Percentiles rank a stretch among this genome's conserved stretches.
Conservation (phyloP, 2,797 vertebrate genomes). For the Limosa lapponica region DNA sequence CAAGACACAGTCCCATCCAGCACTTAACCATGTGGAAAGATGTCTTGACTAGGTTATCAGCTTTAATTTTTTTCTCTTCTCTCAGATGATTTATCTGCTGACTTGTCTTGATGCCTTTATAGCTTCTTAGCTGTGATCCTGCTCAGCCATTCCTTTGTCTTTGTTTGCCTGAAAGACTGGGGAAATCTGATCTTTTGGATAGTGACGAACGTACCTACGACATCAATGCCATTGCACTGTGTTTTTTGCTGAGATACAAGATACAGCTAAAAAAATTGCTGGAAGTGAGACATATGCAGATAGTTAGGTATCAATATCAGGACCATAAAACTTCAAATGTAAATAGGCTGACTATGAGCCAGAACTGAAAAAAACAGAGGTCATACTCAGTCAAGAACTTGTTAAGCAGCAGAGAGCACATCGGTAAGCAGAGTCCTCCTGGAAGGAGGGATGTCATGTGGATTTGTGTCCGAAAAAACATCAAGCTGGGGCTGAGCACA, state of each 20-base stretch:
- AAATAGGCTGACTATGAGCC: neutral
- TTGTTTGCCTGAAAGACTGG: neutral
- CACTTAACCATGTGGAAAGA: neutral
- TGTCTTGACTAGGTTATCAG: neutral
- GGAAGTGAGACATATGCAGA: neutral
- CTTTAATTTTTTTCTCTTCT: neutral
- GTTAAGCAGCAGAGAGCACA: neutral
- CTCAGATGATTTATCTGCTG: neutral
- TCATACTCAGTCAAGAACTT: neutral
- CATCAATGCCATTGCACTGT: neutral
- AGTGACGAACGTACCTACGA: neutral
- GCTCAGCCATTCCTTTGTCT: neutral
- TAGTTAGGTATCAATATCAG: neutral
- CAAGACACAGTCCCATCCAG: neutral
- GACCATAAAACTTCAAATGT: neutral
- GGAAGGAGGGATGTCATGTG: neutral
- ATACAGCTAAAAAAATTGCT: neutral
- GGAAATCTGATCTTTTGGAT: neutral
- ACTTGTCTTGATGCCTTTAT: neutral
- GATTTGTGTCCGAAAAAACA: neutral
- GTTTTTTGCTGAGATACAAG: neutral
- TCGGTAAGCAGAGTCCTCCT: neutral
- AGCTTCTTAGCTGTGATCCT: neutral
- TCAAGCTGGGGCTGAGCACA: neutral
- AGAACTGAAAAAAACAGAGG: neutral